phyloP scores from a whole-genome alignment of 2,113 vertebrate genomes.

The Paedocypris sp. region DNA sequence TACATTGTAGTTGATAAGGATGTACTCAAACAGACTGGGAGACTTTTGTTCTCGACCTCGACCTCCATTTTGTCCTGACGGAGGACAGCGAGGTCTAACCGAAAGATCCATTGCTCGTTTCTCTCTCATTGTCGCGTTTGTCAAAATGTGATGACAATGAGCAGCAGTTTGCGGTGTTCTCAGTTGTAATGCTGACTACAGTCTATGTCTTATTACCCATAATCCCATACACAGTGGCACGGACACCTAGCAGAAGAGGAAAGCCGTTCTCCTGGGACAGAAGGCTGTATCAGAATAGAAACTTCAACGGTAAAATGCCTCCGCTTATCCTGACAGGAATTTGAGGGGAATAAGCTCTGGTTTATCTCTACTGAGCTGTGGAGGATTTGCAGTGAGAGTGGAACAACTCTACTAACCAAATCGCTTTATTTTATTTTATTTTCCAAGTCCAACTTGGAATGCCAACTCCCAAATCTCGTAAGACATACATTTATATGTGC shows the following conservation, averaged over 20 bases:
- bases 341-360: slow-evolving; percentile 10
- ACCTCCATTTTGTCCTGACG: background rate
- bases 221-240: slow-evolving; percentile 37
- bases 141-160: slow-evolving; percentile 7
- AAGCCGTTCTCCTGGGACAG: slow-evolving; percentile 14
- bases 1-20: no score
- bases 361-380: slow-evolving; percentile 24
- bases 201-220: slow-evolving; percentile 50
- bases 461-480: no score
- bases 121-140: slow-evolving; percentile 7
- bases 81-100: background rate
- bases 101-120: background rate
- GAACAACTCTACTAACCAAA: background rate
- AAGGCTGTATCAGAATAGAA: slow-evolving; percentile 13
- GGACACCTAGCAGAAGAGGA: slow-evolving; percentile 28
- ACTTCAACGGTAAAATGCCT: slow-evolving; percentile 1
- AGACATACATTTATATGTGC: background rate
- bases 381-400: background rate
- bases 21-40: no score
- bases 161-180: background rate
- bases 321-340: slow-evolving; percentile 16
- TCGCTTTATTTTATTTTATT: background rate
- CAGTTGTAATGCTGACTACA: slow-evolving; percentile 31
- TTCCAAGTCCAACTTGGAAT: no score
- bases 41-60: background rate